A percentile compares a stretch with the other conserved stretches of the same genome.
These are phyloP conservation scores for Drosophila birchii DNA, from an alignment of 2,888 invertebrate species.

Conservation along the genomic window DNA sequence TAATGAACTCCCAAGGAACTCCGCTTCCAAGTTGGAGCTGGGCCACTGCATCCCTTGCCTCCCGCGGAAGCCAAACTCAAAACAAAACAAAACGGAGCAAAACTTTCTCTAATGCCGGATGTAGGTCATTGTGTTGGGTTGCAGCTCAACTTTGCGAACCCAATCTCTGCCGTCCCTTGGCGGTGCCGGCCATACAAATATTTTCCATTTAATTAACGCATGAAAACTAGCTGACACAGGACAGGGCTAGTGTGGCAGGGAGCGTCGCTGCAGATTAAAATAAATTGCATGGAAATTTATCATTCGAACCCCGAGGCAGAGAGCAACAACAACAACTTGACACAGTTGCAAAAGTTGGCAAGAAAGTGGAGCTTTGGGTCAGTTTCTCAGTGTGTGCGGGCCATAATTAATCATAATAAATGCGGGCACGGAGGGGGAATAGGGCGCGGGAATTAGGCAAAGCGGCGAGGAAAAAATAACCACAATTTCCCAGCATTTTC, in stretches of 20 bases:
- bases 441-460: conserved; percentile 16
- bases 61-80: conserved; percentile 4
- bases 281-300: conserved; percentile 78
- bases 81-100: conserved; percentile 34
- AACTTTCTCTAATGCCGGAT: conserved; percentile 64
- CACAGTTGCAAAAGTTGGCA: conserved; percentile 74
- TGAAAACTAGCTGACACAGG: conserved; percentile 54
- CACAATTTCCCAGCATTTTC: conserved; percentile 73
- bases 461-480: conserved; percentile 49
- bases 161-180: conserved; percentile 11
- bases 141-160: conserved; percentile 51
- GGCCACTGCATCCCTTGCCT: neutral
- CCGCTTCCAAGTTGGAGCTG: conserved; percentile 6
- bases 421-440: conserved; percentile 49
- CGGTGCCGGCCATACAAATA: conserved; percentile 60
- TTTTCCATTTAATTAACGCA: conserved; percentile 79
- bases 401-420: conserved; percentile 78
- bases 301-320: conserved; percentile 67
- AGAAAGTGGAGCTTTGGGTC: conserved; percentile 73
- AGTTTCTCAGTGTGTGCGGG: conserved; percentile 48
- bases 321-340: conserved; percentile 61
- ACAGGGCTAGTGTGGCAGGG: conserved; percentile 28
- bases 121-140: conserved; percentile 66
- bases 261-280: conserved; percentile 76
- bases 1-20: conserved; percentile 43